Conservation (phyloP, 2,888 invertebrate genomes). For the Andrena dorsata region DNA sequence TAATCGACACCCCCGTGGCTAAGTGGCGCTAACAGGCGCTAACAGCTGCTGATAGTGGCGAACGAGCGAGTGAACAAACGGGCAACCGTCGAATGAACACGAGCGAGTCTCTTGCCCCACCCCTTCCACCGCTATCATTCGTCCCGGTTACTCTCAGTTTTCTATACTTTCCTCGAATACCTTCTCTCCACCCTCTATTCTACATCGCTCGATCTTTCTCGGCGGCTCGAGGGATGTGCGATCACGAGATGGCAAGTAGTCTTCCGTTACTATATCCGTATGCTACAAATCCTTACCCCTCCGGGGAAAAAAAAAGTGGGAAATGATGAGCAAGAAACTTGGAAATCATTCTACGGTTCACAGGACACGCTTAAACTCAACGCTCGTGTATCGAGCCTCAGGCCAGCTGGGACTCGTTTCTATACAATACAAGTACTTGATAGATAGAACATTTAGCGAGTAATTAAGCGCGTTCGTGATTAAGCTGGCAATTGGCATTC, state of each 20-base stretch:
- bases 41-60: slow-evolving; percentile 30
- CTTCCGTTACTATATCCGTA: background rate
- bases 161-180: background rate
- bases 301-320: background rate
- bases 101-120: slow-evolving; percentile 32
- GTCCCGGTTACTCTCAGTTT: background rate
- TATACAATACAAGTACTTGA: too few relatives aligned
- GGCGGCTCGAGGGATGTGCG: too few relatives aligned
- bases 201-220: background rate
- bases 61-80: slow-evolving; percentile 39
- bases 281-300: background rate
- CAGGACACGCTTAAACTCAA: background rate
- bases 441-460: background rate
- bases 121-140: background rate
- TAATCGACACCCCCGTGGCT: slow-evolving; percentile 44
- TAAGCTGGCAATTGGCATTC: slow-evolving; percentile 33
- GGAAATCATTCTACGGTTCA: background rate
- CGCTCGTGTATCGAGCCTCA: background rate
- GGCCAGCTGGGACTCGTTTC: slow-evolving; percentile 15
- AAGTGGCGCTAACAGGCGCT: slow-evolving; percentile 1
- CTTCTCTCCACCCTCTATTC: background rate
- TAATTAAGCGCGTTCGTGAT: slow-evolving; percentile 38
- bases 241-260: too few relatives aligned
- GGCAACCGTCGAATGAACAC: slow-evolving; percentile 35
- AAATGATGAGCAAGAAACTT: background rate